Evolutionary conservation across 1,140 invertebrate species (phyloP).

Genomic region (Eueides isabella): DNA sequence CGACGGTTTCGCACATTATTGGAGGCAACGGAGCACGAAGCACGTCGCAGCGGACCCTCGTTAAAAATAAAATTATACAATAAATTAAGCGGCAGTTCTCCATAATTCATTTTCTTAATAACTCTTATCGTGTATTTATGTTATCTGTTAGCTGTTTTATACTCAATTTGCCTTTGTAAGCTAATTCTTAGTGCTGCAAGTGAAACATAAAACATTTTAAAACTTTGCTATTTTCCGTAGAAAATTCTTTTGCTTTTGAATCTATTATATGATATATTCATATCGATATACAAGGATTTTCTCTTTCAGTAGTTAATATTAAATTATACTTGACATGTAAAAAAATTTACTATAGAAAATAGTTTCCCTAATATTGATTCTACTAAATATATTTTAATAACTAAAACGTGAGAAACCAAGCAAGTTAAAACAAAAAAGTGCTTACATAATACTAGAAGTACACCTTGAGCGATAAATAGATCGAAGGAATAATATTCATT

Average conservation of each 20-base stretch:
- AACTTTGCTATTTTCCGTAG: not conserved
- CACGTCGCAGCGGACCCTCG: conserved; percentile 59
- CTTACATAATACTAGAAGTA: not conserved
- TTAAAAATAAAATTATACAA: conserved; percentile 70
- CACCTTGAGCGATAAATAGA: not conserved
- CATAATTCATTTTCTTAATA: conserved; percentile 49
- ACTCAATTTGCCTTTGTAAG: conserved; percentile 25
- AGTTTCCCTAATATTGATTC: too few species aligned
- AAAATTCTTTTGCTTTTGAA: not conserved
- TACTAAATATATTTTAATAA: too few species aligned
- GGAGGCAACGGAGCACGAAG: conserved; percentile 63
- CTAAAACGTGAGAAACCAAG: too few species aligned
- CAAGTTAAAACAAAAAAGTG: too few species aligned
- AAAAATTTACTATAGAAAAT: too few species aligned
- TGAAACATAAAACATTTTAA: not conserved
- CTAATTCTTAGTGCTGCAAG: not conserved
- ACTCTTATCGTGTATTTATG: conserved; percentile 28
- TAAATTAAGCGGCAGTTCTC: conserved; percentile 53
- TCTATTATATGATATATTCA: not conserved
- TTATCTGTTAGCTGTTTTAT: conserved; percentile 28
- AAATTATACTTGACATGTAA: too few species aligned
- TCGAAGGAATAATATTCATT: not conserved
- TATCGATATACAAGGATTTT: not conserved
- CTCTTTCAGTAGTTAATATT: not conserved
- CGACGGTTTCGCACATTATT: conserved; percentile 60